Evolutionary conservation across 2,888 invertebrate species (phyloP), one percentile per base, ranked within the genome.

Genomic region (Deilephila porcellus): DNA sequence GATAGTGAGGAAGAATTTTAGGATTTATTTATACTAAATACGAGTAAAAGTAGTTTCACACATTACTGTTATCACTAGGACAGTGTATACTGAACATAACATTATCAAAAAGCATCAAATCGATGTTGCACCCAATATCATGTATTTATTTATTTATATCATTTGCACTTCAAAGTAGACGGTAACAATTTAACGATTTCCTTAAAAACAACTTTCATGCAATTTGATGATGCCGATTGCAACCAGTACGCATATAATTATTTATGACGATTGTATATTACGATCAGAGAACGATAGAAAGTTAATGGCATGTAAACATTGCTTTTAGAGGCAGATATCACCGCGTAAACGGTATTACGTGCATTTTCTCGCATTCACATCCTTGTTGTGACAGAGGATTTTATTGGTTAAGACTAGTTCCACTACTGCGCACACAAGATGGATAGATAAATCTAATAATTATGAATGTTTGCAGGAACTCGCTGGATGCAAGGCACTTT

Each of bases 171-270:
- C 20, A 20, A 25, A 25, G 20, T 45, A 25, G 67, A 25, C 67
- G 52, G 45, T 7, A 20, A 67, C 20, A 25, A 52, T 17, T 67
- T 25, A 67, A 52, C 6, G 52, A 17, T 67, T 52, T 67, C 52
- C 52, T 67, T 67, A 67, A 67, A 52, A 25, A 25, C 67, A 52
- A 67, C 67, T 67, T 67, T 67, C 67, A 25, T 52, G 45, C 17
- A 45, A 52, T 52, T 25, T 67, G 25, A 25, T 52, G 67, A 25
- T 19, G n/a, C n/a, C 52, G 17, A 67, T 67, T 67, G 52, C 20
- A 78, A 79, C 34, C 77, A 76, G 64, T 75, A 74, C 74, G 74
- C 72, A 76, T 79, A 72, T 76, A 79, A 80, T 81, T 81, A 77
- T 78, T 25, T 11, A 73, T 25, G 76, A 82, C 76, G 76, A 77